These are phyloP conservation scores for Synaphobranchus kaupii DNA, from an alignment of 2,797 vertebrate genomes.

Conservation along the genomic window DNA sequence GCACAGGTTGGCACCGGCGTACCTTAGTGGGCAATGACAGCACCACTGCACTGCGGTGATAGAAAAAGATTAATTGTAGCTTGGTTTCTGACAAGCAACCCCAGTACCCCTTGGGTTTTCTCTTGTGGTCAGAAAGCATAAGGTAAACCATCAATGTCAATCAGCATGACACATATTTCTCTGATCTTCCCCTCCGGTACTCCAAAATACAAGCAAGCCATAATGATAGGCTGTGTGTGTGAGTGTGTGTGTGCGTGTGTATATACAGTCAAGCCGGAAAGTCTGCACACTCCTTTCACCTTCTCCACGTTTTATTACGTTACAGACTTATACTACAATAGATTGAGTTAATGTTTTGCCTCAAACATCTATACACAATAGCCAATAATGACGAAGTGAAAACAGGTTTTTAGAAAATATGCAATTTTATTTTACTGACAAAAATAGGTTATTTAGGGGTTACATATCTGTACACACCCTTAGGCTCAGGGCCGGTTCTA, in stretches of 20 bases:
- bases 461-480: too few relatives aligned
- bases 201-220: constrained; percentile 40
- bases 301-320: too few relatives aligned
- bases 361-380: too few relatives aligned
- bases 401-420: too few relatives aligned
- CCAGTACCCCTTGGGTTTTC: constrained; percentile 47
- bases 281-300: too few relatives aligned
- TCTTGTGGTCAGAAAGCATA: constrained; percentile 45
- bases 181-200: constrained; percentile 52
- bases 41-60: constrained; percentile 20
- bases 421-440: too few relatives aligned
- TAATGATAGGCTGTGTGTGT: constrained; percentile 37
- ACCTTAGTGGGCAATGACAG: not conserved
- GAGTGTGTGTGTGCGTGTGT: constrained; percentile 28
- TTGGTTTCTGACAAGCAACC: constrained; percentile 48
- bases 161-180: constrained; percentile 50
- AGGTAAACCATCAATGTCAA: constrained; percentile 44
- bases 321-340: too few relatives aligned
- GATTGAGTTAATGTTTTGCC: too few relatives aligned
- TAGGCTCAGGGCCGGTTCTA: too few relatives aligned
- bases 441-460: too few relatives aligned
- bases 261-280: too few relatives aligned
- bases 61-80: not conserved
- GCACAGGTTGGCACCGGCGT: constrained; percentile 17
- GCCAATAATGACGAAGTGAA: too few relatives aligned